Base-by-base conservation (phyloP, 2,797 vertebrate genomes). In the Synaphobranchus kaupii region DNA sequence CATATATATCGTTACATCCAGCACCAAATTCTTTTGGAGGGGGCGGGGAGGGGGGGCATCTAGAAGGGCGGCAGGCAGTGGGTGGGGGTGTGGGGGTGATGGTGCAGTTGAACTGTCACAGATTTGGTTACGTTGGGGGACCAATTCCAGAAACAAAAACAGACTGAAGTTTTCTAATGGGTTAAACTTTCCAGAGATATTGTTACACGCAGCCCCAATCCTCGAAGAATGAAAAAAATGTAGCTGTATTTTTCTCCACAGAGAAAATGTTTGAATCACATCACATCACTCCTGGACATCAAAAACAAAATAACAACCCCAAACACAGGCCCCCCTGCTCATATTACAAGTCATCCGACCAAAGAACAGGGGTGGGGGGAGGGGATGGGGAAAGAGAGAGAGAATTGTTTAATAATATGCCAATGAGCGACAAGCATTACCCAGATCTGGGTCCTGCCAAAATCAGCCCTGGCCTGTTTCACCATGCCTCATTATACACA, bases 1-100 rank as follows among this genome's bases (percentile, higher is more conserved):
- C 93, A 92, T 93, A 92, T 93, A 93, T 95, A 92, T 92, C 89
- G 90, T 94, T 94, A 92, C 93, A 91, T 91, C 86, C 87, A 91
- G 91, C 85, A 87, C 88, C 86, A 90, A 93, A 93, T 94, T 94
- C 92, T 91, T 93, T 28, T 52, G 3, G 83, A 10, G 50, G 89
- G 88, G 85, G 66, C 84, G 84, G 87, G 80, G 58, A 85, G 6
- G 12, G 28, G 82, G 31, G 84, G 28, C 76, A 80, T 25, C 6
- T 1, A 76, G 50, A 60, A 39, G 60, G 86, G 87, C 88, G 90
- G 78, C 76, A 80, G 66, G 90, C 88, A 89, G 78, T 90, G 88
- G 85, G 86, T 88, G 88, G 85, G 58, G 25, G 25, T 39, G 60
- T 12, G 39, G 50, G 68, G 71, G 20, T 39, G 58, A 60, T 25